Evolutionary conservation across 2,113 vertebrate genomes (phyloP), one percentile per base, ranked within the genome.

Genomic region (Cochlearius cochlearius): DNA sequence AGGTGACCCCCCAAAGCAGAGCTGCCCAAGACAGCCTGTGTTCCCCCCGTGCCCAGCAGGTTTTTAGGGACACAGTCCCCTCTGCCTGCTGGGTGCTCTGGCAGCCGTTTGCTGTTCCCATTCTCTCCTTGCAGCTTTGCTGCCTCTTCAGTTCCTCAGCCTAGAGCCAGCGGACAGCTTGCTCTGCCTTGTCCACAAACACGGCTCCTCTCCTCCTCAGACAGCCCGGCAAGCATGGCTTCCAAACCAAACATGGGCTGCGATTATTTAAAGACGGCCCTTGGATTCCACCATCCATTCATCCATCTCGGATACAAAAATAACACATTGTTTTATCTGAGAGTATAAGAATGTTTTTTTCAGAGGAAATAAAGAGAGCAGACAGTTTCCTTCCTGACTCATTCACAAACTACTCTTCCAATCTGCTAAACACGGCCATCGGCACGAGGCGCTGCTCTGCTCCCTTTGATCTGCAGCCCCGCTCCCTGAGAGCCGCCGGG

Each of bases 331-430:
- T 98, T 98, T 97, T 98, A 98, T 98, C 96, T 97, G 78, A 93
- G 96, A 98, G 97, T 94, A 97, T 97, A 98, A 97, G 64, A 97
- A 97, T 96, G 91, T 95, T 97, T 98, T 98, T 98, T 98, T 98
- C 97, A 98, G 97, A 97, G 99, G 98, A 99, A 99, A 99, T 99
- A 98, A 98, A 99, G 98, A 98, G 76, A 97, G 98, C 98, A 99
- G 99, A 99, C 99, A 74, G 97, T 96, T 99, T 99, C 99, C 99
- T 99, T 99, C 99, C 99, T 99, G 98, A 94, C 96, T 97, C 97
- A 98, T 98, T 98, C 97, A 96, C 92, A 97, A 97, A 96, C 97
- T 95, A 72, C 95, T 98, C 96, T 92, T 88, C 69, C 95, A 96
- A 86, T 92, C 81, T 94, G 94, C 97, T 97, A 82, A 97, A 98